Percentiles rank a stretch among this genome's conserved stretches.
Evolutionary conservation across 2,888 invertebrate genomes (phyloP).

Genomic region (Amphimallon solstitiale): DNA sequence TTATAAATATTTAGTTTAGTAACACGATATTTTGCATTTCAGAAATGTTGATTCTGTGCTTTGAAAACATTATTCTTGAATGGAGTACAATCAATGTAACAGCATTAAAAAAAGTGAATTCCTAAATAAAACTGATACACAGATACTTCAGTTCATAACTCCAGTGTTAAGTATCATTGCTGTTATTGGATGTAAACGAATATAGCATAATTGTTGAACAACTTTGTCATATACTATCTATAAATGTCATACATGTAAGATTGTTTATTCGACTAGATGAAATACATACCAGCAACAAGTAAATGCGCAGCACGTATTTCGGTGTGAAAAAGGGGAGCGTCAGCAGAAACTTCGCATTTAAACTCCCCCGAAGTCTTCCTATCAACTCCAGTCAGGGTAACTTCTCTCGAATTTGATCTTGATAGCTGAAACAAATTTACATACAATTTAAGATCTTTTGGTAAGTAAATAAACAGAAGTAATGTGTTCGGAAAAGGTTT

Average conservation of each 20-base stretch:
- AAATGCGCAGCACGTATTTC: constrained; percentile 66
- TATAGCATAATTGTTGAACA: too few species aligned
- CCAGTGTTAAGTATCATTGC: too few species aligned
- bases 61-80: too few species aligned
- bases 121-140: too few species aligned
- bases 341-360: constrained; percentile 70
- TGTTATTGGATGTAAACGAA: too few species aligned
- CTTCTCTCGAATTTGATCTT: constrained; percentile 66
- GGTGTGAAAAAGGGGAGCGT: constrained; percentile 68
- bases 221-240: too few species aligned
- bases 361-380: constrained; percentile 67
- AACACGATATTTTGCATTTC: too few species aligned
- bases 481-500: constrained; percentile 24
- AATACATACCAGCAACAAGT: constrained; percentile 64
- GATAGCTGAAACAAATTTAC: constrained; percentile 60
- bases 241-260: background rate
- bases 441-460: constrained; percentile 25
- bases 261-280: background rate
- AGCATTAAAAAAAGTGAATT: too few species aligned
- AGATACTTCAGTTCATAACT: too few species aligned
- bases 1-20: too few species aligned
- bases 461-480: constrained; percentile 25
- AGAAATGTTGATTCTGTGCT: too few species aligned
- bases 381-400: constrained; percentile 66
- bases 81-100: too few species aligned